A percentile compares a stretch with the other conserved stretches of the same genome.
phyloP scores from a whole-genome alignment of 2,888 invertebrate species.

The Apoda limacodes region DNA sequence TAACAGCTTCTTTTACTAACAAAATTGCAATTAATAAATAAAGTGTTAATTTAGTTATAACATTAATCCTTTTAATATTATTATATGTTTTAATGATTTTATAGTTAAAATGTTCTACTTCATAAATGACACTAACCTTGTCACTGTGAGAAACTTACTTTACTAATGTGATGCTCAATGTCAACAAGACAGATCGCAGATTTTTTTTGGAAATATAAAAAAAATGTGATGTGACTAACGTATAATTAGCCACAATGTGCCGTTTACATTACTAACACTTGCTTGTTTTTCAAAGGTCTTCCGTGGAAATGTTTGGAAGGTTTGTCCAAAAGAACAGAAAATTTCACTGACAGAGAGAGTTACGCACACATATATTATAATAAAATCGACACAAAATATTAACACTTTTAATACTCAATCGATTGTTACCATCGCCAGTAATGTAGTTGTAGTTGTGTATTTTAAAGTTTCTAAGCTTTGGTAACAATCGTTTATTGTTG shows the following conservation, averaged over 20 bases:
- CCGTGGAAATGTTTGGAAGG: constrained; percentile 75
- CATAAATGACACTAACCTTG: too few relatives aligned
- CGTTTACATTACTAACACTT: constrained; percentile 57
- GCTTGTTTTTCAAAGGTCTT: constrained; percentile 71
- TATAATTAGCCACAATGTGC: constrained; percentile 46
- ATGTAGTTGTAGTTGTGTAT: constrained; percentile 8
- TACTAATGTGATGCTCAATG: too few relatives aligned
- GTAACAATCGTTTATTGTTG: constrained; percentile 46
- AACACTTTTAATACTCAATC: constrained; percentile 29
- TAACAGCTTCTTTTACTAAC: too few relatives aligned
- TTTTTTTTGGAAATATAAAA: constrained; percentile 4
- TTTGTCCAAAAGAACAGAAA: constrained; percentile 65
- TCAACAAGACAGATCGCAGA: too few relatives aligned
- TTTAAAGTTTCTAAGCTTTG: constrained; percentile 28
- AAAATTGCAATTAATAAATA: too few relatives aligned
- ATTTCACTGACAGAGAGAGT: constrained; percentile 54
- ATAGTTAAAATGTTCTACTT: too few relatives aligned
- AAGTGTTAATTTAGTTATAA: too few relatives aligned
- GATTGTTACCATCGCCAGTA: constrained; percentile 45
- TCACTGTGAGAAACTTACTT: too few relatives aligned
- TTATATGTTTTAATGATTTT: too few relatives aligned
- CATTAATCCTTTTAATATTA: too few relatives aligned
- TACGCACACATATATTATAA: constrained; percentile 44
- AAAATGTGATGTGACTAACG: constrained; percentile 27
- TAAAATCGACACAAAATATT: constrained; percentile 34